These are phyloP conservation scores for Urosaurus nigricauda DNA, from an alignment of 2,797 vertebrate species.

Conservation along the genomic window DNA sequence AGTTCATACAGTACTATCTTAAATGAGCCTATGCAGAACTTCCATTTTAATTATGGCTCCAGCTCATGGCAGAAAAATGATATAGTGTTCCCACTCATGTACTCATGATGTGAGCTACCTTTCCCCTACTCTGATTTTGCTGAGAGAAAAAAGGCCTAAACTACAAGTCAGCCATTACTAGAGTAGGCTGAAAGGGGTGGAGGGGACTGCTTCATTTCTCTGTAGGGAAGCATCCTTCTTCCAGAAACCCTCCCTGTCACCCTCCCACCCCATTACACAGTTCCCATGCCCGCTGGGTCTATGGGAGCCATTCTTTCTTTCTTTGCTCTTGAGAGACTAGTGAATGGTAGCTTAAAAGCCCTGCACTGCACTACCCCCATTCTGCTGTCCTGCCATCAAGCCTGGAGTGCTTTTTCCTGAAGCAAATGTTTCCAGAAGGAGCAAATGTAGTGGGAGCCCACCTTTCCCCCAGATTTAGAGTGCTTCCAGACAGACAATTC, in stretches of 20 bases:
- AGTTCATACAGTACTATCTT: too few relatives aligned
- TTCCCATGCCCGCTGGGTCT: not conserved
- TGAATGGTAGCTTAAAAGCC: not conserved
- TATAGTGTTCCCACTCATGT: too few relatives aligned
- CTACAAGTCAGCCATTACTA: too few relatives aligned
- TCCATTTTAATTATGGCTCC: not conserved
- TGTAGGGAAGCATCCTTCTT: too few relatives aligned
- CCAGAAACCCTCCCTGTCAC: not conserved
- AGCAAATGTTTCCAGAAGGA: too few relatives aligned
- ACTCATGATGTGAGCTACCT: too few relatives aligned
- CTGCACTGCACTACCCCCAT: not conserved
- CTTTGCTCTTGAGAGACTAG: not conserved
- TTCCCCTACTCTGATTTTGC: too few relatives aligned
- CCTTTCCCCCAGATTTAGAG: not conserved
- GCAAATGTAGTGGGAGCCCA: not conserved
- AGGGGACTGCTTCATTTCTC: too few relatives aligned
- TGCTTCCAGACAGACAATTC: not conserved
- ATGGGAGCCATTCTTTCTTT: not conserved
- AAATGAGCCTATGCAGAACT: not conserved
- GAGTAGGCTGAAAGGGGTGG: too few relatives aligned
- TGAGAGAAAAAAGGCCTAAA: too few relatives aligned
- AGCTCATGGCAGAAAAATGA: not conserved
- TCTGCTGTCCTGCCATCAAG: fast-evolving
- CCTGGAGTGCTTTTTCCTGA: not conserved
- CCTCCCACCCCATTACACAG: not conserved